Conservation (phyloP, 1,140 invertebrate genomes). For the Chelonus insularis region DNA sequence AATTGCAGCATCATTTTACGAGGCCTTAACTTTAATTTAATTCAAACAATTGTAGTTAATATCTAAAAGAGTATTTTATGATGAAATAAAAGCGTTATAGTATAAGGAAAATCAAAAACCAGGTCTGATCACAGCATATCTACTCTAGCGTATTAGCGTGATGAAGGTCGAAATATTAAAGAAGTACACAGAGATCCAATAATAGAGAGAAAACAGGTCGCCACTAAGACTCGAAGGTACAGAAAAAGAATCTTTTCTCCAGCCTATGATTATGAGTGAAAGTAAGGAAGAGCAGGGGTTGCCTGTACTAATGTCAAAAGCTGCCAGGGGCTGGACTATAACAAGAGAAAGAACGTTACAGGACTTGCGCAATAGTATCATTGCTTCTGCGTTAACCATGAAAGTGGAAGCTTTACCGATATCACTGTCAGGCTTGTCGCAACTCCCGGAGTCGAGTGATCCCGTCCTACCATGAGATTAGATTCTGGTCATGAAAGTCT, state of each 20-base stretch:
- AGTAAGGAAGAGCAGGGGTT: neutral
- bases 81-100: neutral
- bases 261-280: neutral
- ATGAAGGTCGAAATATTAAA: neutral
- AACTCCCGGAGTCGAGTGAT: neutral
- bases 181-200: neutral
- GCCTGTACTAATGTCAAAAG: neutral
- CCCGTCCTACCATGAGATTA: conserved; percentile 8
- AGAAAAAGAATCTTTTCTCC: neutral
- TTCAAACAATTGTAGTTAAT: too few species aligned
- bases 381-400: neutral
- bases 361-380: conserved; percentile 5
- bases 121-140: too few species aligned
- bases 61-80: too few species aligned
- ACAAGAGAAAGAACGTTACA: neutral
- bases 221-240: neutral
- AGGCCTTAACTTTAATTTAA: too few species aligned
- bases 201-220: neutral
- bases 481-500: conserved; percentile 2
- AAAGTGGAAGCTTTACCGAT: neutral
- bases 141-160: too few species aligned
- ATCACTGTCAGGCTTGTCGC: neutral
- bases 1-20: too few species aligned
- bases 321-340: neutral
- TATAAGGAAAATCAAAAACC: too few species aligned